Conservation (phyloP, 2,113 vertebrate species). For the Uria lomvia region DNA sequence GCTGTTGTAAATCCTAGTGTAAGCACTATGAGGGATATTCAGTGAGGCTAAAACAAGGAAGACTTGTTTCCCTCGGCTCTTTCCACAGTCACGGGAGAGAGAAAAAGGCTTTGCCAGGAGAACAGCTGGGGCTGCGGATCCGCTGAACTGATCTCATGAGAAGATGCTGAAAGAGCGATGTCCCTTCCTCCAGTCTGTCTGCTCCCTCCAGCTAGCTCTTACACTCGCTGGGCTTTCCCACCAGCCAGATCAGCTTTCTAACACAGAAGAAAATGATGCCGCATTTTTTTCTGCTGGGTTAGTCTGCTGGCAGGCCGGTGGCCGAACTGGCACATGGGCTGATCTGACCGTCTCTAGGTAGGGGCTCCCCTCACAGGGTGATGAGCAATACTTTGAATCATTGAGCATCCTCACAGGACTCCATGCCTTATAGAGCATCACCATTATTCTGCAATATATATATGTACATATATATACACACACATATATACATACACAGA, state of each 20-base stretch:
- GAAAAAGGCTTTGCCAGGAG: not conserved
- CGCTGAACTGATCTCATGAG: not conserved
- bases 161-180: not conserved
- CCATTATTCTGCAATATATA: not conserved
- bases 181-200: not conserved
- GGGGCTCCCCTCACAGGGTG: not conserved
- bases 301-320: not conserved
- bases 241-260: not conserved
- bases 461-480: too few species aligned
- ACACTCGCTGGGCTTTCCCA: not conserved
- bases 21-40: not conserved
- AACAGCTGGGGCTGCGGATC: not conserved
- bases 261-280: fast-evolving
- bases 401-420: not conserved
- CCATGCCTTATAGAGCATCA: not conserved
- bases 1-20: not conserved
- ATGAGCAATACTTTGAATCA: not conserved
- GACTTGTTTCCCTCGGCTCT: not conserved
- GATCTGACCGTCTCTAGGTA: not conserved
- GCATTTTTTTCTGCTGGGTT: not conserved
- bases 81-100: not conserved
- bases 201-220: not conserved
- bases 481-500: too few species aligned
- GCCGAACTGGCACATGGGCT: not conserved
- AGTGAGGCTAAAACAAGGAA: not conserved